Percentiles rank a stretch among this genome's conserved stretches.
Conservation (phyloP, 92 coral and sea anemone genomes). For the Parazoanthus darwini region DNA sequence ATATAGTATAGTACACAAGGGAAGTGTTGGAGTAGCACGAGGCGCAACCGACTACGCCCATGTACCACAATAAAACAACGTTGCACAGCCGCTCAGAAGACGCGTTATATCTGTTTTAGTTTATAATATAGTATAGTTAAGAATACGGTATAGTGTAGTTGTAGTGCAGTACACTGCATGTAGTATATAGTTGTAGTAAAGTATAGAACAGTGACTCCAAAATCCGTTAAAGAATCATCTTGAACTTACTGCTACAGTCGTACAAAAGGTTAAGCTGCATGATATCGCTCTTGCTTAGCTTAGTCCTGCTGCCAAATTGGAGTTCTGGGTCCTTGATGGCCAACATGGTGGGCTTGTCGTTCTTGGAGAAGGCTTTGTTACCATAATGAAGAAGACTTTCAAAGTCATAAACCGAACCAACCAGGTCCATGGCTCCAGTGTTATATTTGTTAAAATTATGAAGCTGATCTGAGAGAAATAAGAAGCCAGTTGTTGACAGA, state of each 20-base stretch:
- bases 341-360: conserved; percentile 70
- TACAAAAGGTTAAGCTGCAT: conserved; percentile 65
- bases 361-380: conserved; percentile 74
- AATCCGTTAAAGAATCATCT: no score
- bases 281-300: conserved; percentile 64
- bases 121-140: no score
- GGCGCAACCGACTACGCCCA: no score
- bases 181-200: no score
- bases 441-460: conserved; percentile 69
- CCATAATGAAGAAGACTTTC: conserved; percentile 79
- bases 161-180: no score
- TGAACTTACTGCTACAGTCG: conserved; percentile 71
- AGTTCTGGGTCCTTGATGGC: conserved; percentile 64
- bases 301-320: conserved; percentile 58
- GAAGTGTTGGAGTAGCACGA: no score
- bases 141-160: no score
- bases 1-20: no score
- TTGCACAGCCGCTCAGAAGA: no score
- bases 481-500: neutral
- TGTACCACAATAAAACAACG: no score
- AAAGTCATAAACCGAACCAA: conserved; percentile 76
- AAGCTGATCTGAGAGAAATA: conserved; percentile 45
- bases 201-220: no score
- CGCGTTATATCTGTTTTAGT: no score
- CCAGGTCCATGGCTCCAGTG: conserved; percentile 59